Percentiles rank a stretch among this genome's conserved stretches.
Evolutionary conservation across 2,888 invertebrate species (phyloP).

Genomic region (Galerucella calmariensis): DNA sequence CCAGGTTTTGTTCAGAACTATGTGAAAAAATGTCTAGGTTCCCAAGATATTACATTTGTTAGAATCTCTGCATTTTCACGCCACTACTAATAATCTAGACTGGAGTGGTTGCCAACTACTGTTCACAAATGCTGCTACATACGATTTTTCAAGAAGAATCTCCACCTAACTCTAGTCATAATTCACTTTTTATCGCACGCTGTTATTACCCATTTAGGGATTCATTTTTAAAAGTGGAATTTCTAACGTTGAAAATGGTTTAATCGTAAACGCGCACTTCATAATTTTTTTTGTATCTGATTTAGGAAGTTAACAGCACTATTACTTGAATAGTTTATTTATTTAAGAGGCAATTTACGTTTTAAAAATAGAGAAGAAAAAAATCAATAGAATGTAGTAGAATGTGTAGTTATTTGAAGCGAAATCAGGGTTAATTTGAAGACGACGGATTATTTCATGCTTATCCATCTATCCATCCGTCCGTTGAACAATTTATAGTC

Average conservation of each 20-base stretch:
- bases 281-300: neutral
- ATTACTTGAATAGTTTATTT: too few relatives aligned
- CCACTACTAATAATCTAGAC: constrained; percentile 23
- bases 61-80: constrained; percentile 24
- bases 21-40: neutral
- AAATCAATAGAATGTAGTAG: too few relatives aligned
- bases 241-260: neutral
- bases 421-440: too few relatives aligned
- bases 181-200: constrained; percentile 19
- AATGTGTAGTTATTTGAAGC: too few relatives aligned
- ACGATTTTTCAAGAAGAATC: constrained; percentile 25
- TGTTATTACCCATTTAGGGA: constrained; percentile 24
- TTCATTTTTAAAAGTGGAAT: constrained; percentile 13
- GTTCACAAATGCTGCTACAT: constrained; percentile 28
- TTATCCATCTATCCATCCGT: too few relatives aligned
- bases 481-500: too few relatives aligned
- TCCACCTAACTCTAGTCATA: constrained; percentile 25
- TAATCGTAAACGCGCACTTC: neutral
- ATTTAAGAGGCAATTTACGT: too few relatives aligned
- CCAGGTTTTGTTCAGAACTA: neutral
- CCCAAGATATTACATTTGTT: constrained; percentile 24
- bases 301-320: too few relatives aligned
- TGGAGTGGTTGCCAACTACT: constrained; percentile 31
- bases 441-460: too few relatives aligned
- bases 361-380: too few relatives aligned